Percentiles rank a stretch among this genome's conserved stretches.
Evolutionary conservation across 2,113 vertebrate species (phyloP).

Genomic region (Cairina moschata): DNA sequence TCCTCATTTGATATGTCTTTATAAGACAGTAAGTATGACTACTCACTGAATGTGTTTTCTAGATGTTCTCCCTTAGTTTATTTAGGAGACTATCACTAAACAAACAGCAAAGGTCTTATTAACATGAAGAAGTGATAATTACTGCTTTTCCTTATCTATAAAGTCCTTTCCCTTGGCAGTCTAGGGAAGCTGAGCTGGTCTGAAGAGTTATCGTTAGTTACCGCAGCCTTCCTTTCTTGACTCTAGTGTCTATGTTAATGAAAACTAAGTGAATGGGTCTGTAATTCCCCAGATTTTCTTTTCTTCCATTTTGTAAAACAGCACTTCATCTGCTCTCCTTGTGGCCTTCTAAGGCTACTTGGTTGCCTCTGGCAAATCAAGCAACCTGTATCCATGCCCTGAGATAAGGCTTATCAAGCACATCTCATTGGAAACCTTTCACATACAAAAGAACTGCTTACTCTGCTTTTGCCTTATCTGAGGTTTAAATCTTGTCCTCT

Average conservation of each 20-base stretch:
- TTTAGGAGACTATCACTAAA: not conserved
- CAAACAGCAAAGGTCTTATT: not conserved
- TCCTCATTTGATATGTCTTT: not conserved
- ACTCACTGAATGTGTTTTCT: not conserved
- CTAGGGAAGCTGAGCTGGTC: not conserved
- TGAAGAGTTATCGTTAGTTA: not conserved
- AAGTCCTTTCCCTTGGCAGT: not conserved
- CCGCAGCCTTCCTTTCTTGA: not conserved
- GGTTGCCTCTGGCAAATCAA: not conserved
- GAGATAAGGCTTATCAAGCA: not conserved
- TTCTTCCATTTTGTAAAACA: not conserved
- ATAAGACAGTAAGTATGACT: not conserved
- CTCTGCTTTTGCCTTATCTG: not conserved
- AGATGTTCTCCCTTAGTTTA: not conserved
- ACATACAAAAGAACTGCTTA: not conserved
- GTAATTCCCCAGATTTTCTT: not conserved
- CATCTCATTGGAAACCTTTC: not conserved
- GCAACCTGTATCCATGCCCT: not conserved
- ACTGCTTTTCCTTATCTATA: not conserved
- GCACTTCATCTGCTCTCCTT: not conserved
- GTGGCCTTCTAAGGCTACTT: not conserved
- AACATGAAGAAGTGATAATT: not conserved
- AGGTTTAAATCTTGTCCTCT: not conserved
- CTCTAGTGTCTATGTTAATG: not conserved
- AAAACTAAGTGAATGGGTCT: not conserved